Evolutionary conservation across 2,797 vertebrate genomes (phyloP), one percentile per base, ranked within the genome.

Genomic region (Ptychadena robeensis): DNA sequence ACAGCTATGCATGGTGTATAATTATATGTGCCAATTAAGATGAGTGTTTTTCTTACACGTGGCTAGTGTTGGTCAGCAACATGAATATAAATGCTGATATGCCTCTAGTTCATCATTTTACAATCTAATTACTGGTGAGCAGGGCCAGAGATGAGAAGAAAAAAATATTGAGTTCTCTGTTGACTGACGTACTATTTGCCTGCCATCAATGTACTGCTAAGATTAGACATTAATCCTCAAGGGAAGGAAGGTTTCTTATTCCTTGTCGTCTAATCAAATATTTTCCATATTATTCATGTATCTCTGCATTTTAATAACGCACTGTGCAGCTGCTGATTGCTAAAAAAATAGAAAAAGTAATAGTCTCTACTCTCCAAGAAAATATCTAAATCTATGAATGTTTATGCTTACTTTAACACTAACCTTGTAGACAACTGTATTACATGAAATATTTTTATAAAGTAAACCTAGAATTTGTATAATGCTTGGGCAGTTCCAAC

Each of bases 61-160:
- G 86, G 87, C 86, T 80, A 88, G 82, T 86, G 72, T 84, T 68
- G 76, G 73, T 80, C 71, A 87, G 87, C 71, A 87, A 86, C 70
- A 83, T 88, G 86, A 82, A 69, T 85, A 85, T 81, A 88, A 86
- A 87, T 86, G 84, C 86, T 82, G 83, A 77, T 73, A 64, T 86
- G 74, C 77, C 37, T 85, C 57, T 73, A 59, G 82, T 87, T 86
- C 85, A 81, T 86, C 88, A 87, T 86, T 88, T 88, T 84, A 87
- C 88, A 85, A 83, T 81, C 84, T 86, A 86, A 88, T 90, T 88
- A 85, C 85, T 82, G 84, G 80, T 81, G 74, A 82, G 65, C 72
- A 81, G 85, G 81, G 83, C 82, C 83, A 86, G 44, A 73, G 40
- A 79, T 86, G 87, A 89, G 87, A 87, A 87, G 63, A 79, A 73